These are phyloP conservation scores for Canis aureus DNA, from an alignment of 2,113 vertebrate species.

Conservation along the genomic window DNA sequence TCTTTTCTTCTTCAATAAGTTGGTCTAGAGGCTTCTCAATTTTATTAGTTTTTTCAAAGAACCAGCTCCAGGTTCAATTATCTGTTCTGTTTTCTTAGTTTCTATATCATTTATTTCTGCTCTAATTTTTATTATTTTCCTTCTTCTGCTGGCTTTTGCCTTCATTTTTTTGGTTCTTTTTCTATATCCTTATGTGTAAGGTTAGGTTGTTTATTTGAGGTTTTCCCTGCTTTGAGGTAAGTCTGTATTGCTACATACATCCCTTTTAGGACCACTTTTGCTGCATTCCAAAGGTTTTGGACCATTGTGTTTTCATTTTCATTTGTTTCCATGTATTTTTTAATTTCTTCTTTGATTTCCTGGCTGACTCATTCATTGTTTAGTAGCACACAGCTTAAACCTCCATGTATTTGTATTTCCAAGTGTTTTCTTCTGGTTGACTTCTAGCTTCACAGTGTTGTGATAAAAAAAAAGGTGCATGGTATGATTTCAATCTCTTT, in stretches of 20 bases:
- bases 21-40: neutral
- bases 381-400: neutral
- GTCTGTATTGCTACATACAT: neutral
- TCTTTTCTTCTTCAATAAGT: neutral
- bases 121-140: neutral
- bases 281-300: neutral
- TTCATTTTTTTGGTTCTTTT: neutral
- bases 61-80: neutral
- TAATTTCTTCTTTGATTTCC: neutral
- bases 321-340: neutral
- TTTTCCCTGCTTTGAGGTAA: neutral
- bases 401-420: neutral
- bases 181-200: neutral
- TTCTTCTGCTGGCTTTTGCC: neutral
- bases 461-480: neutral
- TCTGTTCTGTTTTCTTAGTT: neutral
- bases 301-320: neutral
- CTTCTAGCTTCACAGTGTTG: neutral
- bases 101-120: neutral
- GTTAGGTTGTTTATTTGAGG: neutral
- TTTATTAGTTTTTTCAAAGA: neutral
- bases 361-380: neutral
- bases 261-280: neutral
- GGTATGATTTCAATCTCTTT: neutral
- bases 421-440: neutral